Conservation (phyloP, 2,888 invertebrate species). For the Zygogramma bicolorata region DNA sequence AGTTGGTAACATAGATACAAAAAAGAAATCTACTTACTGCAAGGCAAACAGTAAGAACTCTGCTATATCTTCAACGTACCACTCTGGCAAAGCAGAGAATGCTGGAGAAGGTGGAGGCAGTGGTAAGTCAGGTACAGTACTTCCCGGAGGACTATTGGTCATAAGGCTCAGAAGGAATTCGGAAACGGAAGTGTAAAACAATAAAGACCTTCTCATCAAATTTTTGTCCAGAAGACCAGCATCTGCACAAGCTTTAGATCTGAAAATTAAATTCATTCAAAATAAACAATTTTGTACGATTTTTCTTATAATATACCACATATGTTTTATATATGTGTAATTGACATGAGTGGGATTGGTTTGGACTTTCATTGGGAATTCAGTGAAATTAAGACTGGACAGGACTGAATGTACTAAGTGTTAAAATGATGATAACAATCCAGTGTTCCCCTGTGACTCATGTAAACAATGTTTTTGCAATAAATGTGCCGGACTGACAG, state of each 20-base stretch:
- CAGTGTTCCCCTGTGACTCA: too few species aligned
- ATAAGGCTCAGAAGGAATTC: conserved; percentile 80
- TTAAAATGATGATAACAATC: too few species aligned
- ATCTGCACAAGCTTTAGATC: conserved; percentile 93
- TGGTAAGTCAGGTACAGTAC: conserved; percentile 70
- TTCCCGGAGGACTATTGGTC: conserved; percentile 69
- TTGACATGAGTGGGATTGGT: too few species aligned
- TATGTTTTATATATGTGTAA: not conserved
- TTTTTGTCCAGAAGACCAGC: conserved; percentile 88
- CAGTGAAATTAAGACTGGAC: too few species aligned
- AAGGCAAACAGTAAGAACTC: conserved; percentile 94
- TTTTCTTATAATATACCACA: too few species aligned
- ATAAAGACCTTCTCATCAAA: conserved; percentile 83
- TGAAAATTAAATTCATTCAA: conserved; percentile 65
- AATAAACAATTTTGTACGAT: too few species aligned
- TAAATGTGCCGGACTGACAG: too few species aligned
- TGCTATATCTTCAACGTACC: conserved; percentile 97
- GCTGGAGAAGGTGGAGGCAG: conserved; percentile 75
- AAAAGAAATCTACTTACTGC: conserved; percentile 77
- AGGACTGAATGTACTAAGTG: too few species aligned
- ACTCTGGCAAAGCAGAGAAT: conserved; percentile 95
- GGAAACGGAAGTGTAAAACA: conserved; percentile 90
- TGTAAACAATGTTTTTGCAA: too few species aligned
- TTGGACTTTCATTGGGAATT: too few species aligned
- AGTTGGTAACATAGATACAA: not conserved